These are phyloP conservation scores for Brachionichthys hirsutus DNA, from an alignment of 2,113 vertebrate species.

Conservation along the genomic window DNA sequence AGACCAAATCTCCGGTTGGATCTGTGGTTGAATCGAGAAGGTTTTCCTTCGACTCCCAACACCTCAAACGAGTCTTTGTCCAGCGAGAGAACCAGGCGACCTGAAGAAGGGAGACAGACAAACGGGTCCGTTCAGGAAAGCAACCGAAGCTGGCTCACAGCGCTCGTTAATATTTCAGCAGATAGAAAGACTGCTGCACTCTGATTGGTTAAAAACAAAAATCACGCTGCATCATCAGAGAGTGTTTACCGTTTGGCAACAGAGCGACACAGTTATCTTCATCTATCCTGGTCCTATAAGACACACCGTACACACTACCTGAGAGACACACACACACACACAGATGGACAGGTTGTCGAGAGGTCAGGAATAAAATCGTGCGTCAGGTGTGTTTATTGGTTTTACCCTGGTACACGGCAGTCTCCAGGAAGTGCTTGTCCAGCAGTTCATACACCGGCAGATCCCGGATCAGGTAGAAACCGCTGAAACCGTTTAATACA, in stretches of 20 bases:
- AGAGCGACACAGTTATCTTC: slow-evolving; percentile 86
- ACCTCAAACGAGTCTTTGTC: slow-evolving; percentile 92
- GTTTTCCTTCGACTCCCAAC: slow-evolving; percentile 86
- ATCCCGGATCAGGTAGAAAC: slow-evolving; percentile 84
- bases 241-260: slow-evolving; percentile 82
- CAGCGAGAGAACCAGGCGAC: slow-evolving; percentile 87
- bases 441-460: slow-evolving; percentile 81
- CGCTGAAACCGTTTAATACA: slow-evolving; percentile 71
- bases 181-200: too few relatives aligned
- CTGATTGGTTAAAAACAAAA: too few relatives aligned
- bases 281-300: slow-evolving; percentile 85
- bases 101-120: slow-evolving; percentile 73
- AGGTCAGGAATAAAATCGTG: neutral
- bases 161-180: too few relatives aligned
- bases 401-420: slow-evolving; percentile 83
- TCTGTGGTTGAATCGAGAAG: slow-evolving; percentile 84
- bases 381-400: neutral
- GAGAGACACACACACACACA: slow-evolving; percentile 21
- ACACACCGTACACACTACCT: slow-evolving; percentile 85
- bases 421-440: slow-evolving; percentile 77
- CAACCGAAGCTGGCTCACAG: too few relatives aligned
- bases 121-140: too few relatives aligned
- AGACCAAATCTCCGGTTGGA: slow-evolving; percentile 82
- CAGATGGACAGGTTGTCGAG: neutral
- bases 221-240: neutral